Percentiles rank a stretch among this genome's conserved stretches.
Evolutionary conservation across 2,888 invertebrate species (phyloP).

Genomic region (Amphipoea lucens): DNA sequence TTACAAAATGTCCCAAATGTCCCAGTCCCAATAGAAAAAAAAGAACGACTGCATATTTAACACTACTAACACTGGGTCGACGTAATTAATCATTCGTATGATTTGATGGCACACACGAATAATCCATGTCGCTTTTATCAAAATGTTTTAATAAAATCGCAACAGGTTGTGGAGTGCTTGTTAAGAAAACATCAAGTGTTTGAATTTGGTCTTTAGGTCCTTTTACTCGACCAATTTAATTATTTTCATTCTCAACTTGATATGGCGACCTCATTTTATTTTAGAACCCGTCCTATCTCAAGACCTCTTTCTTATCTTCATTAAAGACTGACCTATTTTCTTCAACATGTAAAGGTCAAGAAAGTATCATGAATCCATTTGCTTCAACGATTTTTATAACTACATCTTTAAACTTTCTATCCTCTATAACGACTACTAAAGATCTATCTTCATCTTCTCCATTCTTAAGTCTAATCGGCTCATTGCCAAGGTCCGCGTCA

Average conservation of each 20-base stretch:
- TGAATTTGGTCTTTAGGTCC: slow-evolving; percentile 10
- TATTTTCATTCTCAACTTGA: not conserved
- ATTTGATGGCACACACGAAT: slow-evolving; percentile 51
- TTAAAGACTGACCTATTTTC: not conserved
- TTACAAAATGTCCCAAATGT: not conserved
- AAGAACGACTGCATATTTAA: slow-evolving; percentile 36
- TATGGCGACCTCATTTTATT: not conserved
- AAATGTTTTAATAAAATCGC: slow-evolving; percentile 50
- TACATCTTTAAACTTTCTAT: not conserved
- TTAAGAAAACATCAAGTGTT: slow-evolving; percentile 44
- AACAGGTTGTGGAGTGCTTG: slow-evolving; percentile 43
- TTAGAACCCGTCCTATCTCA: not conserved
- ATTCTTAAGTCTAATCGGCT: slow-evolving; percentile 2
- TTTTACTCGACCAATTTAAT: not conserved
- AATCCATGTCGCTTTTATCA: slow-evolving; percentile 32
- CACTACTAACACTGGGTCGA: slow-evolving; percentile 41
- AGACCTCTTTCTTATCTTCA: not conserved
- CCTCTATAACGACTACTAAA: not conserved
- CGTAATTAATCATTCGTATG: slow-evolving; percentile 54
- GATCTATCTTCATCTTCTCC: not conserved
- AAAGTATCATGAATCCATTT: not conserved
- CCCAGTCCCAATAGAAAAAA: slow-evolving; percentile 21
- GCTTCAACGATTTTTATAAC: not conserved
- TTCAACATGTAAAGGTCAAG: not conserved
- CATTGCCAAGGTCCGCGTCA: slow-evolving; percentile 24